Base-by-base conservation (phyloP, 2,797 vertebrate species). In the Botia kubotai region DNA sequence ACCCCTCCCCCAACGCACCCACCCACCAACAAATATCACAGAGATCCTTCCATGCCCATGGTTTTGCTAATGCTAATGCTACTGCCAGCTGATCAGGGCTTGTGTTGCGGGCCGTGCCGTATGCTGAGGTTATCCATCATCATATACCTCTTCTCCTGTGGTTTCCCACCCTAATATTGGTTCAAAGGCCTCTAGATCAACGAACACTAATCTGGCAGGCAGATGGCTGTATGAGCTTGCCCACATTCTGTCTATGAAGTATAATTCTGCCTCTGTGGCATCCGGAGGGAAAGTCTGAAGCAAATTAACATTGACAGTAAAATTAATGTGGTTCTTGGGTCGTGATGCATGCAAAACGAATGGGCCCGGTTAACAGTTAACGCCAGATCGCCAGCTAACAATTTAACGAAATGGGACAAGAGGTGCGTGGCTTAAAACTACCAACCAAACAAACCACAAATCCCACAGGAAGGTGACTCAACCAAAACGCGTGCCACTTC, bases 1-100 rank as follows among this genome's bases (percentile, higher is more conserved):
- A 65, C 79, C 75, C 74, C 52, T 79, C 72, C 82, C 82, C 84
- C 81, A 74, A 73, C 62, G 75, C 82, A 81, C 78, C 79, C 83
- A 73, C 73, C 48, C 60, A 72, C 33, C 55, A 79, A 86, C 77
- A 83, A 80, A 81, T 72, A 87, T 78, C 67, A 75, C 63, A 55
- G 26, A 0, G 69, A 60, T 75, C 53, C 69, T 55, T 76, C 60
- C 48, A 65, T 74, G 53, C 39, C 60, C 57, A 43, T 29, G 69
- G 62, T 58, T 13, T 77, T 76, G 26, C 72, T 83, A 66, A 86
- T 69, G 50, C 71, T 82, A 48, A 86, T 69, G 50, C 71, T 82
- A 48, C 14, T 60, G 65, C 83, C 83, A 87, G 77, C 77, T 84
- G 82, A 90, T 81, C 23, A 52, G 16, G 68, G 66, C 68, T 33